Base-by-base conservation (phyloP, 2,888 invertebrate species). In the Agrotis segetum region DNA sequence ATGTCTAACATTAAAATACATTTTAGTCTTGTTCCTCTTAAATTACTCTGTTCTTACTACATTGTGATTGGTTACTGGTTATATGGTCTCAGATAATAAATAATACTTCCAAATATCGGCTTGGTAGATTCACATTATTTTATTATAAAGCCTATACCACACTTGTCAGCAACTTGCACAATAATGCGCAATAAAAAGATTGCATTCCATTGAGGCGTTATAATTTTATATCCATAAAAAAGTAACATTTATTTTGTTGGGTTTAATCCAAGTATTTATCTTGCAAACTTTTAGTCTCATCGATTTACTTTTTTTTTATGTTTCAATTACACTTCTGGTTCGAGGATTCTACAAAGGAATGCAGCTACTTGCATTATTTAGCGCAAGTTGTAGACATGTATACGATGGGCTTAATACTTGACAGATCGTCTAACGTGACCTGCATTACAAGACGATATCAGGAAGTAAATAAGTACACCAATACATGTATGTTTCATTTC, bases 11-110 rank as follows among this genome's bases (percentile, higher is more conserved):
- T 88, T 89, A 88, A 88, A 88, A 84, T 84, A 85, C 87, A 79
- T 83, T 87, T 90, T 90, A 94, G 94, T 94, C 94, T 94, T 93
- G 88, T 88, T 86, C 90, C 93, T 94, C 94, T 89, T 93, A 89
- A 63, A 58, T 76, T 74, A 77, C 44, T 75, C 58, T 52, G 79
- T 40, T 66, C 29, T 56, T 58, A 55, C 58, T 29, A 59, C 64
- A 59, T n/a, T 50, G 17, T 62, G 52, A 40, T 61, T 50, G 56
- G 52, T 47, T 21, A 29, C 46, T 61, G 60, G 21, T 44, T 5
- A 29, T 24, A 29, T 49, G 46, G 11, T 63, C 63, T 67, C 17
- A 34, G 49, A 49, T 52, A 44, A 75, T 55, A 40, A 11, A 16
- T 34, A 9, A 63, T 29, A 47, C 50, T 53, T 67, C 72, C 29